These are phyloP conservation scores for Triops cancriformis DNA, from an alignment of 1,140 invertebrate genomes.

Conservation along the genomic window DNA sequence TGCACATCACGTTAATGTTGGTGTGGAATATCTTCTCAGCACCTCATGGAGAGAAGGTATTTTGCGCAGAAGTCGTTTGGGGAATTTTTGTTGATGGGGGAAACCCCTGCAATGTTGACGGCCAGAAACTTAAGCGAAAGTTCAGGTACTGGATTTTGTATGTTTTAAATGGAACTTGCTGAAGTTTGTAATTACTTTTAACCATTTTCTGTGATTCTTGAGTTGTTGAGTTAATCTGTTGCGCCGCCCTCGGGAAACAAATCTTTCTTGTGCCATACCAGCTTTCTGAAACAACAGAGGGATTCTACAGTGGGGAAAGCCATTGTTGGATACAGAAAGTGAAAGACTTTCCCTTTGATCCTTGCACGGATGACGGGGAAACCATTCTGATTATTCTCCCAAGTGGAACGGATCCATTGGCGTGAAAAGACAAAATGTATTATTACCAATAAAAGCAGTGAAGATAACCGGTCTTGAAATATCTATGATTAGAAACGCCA, in stretches of 20 bases:
- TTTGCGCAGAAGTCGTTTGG: neutral
- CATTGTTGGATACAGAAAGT: neutral
- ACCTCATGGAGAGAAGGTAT: neutral
- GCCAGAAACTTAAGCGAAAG: neutral
- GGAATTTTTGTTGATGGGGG: neutral
- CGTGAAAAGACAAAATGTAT: neutral
- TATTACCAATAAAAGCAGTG: constrained; percentile 1
- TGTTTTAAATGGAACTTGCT: neutral
- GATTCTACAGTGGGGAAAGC: neutral
- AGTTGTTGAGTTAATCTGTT: neutral
- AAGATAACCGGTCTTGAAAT: neutral
- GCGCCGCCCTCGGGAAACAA: neutral
- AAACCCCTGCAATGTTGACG: neutral
- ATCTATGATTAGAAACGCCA: too few relatives aligned
- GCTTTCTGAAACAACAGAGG: neutral
- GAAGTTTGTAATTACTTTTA: neutral
- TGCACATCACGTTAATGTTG: constrained; percentile 1
- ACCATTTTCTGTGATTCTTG: neutral
- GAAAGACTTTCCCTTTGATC: neutral
- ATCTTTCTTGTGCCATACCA: neutral
- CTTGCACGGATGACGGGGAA: neutral
- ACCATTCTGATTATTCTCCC: neutral
- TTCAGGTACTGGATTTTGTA: neutral
- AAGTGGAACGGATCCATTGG: neutral
- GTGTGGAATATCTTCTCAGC: neutral